phyloP scores from a whole-genome alignment of 2,888 invertebrate genomes.

The Diloba caeruleocephala region DNA sequence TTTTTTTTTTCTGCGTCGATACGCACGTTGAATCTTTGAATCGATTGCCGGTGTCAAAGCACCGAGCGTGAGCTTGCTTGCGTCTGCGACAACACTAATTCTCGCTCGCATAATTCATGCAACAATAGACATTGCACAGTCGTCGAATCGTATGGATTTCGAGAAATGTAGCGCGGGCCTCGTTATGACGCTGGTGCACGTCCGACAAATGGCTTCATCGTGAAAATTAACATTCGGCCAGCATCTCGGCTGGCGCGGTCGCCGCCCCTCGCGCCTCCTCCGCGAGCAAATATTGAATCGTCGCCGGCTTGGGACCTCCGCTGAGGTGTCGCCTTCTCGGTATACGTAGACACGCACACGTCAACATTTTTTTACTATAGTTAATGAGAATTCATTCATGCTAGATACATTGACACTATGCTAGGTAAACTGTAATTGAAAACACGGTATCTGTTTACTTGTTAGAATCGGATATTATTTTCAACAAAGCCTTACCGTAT shows the following conservation, averaged over 20 bases:
- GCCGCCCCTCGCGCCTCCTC: constrained; percentile 58
- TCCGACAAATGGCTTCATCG: constrained; percentile 84
- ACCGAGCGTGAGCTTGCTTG: constrained; percentile 40
- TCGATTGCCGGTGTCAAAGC: constrained; percentile 59
- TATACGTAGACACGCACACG: constrained; percentile 61
- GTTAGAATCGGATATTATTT: constrained; percentile 18
- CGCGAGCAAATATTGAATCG: constrained; percentile 82
- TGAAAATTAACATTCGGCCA: constrained; percentile 85
- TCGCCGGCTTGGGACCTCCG: constrained; percentile 75
- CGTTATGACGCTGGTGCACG: constrained; percentile 79
- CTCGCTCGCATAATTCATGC: constrained; percentile 76
- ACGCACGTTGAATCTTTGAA: constrained; percentile 64
- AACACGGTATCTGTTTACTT: constrained; percentile 20
- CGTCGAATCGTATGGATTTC: constrained; percentile 75
- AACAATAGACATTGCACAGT: constrained; percentile 75
- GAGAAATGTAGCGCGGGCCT: constrained; percentile 76
- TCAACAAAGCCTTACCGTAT: constrained; percentile 6
- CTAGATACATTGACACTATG: constrained; percentile 51
- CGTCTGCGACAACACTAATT: constrained; percentile 61
- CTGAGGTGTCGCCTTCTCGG: constrained; percentile 75
- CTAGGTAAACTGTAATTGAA: constrained; percentile 40
- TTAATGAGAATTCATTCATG: constrained; percentile 64
- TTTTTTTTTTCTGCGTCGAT: constrained; percentile 49
- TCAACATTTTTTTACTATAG: constrained; percentile 65
- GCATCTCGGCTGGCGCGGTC: constrained; percentile 67